Percentiles rank a stretch among this genome's conserved stretches.
Evolutionary conservation across 2,113 vertebrate genomes (phyloP).

Genomic region (Callipepla californica): DNA sequence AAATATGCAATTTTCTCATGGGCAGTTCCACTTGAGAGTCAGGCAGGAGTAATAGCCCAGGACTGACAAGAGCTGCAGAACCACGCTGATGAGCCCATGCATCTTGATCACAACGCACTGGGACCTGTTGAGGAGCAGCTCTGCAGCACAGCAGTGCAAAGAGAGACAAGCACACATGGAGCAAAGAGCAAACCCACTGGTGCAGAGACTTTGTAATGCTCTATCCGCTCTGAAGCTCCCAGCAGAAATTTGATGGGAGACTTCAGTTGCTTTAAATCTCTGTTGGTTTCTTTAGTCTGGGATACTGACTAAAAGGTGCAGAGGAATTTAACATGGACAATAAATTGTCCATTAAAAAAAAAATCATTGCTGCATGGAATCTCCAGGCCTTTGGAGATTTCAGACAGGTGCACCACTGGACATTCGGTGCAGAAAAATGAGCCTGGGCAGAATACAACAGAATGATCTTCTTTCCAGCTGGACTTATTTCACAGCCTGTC

Average conservation of each 20-base stretch:
- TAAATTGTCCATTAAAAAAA: not conserved
- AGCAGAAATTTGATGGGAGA: not conserved
- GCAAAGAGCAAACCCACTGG: not conserved
- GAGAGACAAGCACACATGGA: fast-evolving
- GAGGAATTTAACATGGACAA: not conserved
- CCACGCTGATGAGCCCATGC: fast-evolving
- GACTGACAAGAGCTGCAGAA: not conserved
- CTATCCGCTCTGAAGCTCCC: not conserved
- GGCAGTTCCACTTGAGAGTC: not conserved
- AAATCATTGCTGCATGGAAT: not conserved
- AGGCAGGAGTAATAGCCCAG: not conserved
- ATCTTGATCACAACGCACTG: not conserved
- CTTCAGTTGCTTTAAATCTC: not conserved
- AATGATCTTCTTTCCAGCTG: constrained; percentile 8
- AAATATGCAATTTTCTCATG: not conserved
- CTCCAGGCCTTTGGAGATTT: not conserved
- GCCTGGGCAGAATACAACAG: not conserved
- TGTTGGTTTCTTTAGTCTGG: not conserved
- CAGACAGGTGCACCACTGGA: not conserved
- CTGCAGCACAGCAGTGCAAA: not conserved
- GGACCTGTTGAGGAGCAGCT: fast-evolving
- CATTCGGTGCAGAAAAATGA: constrained; percentile 24
- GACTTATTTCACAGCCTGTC: not conserved
- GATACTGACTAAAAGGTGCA: not conserved
- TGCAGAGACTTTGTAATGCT: not conserved